These are phyloP conservation scores for Microtus ochrogaster DNA, from an alignment of 2,113 vertebrate genomes.

Conservation along the genomic window DNA sequence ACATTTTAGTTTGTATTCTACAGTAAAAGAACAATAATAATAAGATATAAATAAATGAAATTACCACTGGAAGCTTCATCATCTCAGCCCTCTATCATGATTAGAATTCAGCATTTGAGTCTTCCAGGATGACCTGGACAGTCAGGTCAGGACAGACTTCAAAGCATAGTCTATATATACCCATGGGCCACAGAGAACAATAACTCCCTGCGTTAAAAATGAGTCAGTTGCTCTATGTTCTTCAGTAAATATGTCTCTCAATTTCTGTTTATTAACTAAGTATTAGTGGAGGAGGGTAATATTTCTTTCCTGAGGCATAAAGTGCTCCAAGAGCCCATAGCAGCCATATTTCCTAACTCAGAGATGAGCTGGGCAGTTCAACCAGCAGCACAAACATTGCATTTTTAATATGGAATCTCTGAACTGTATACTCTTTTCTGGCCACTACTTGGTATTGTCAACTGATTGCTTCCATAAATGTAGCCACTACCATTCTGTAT, in stretches of 20 bases:
- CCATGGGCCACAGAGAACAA: not conserved
- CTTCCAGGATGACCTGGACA: not conserved
- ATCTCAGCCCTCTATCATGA: too few relatives aligned
- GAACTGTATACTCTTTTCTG: not conserved
- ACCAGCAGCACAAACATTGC: not conserved
- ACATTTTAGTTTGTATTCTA: not conserved
- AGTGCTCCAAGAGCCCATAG: not conserved
- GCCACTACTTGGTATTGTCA: not conserved
- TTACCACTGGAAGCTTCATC: not conserved
- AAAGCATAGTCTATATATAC: not conserved
- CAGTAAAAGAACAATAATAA: not conserved
- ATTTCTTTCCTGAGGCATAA: not conserved
- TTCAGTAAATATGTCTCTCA: not conserved
- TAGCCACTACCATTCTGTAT: not conserved
- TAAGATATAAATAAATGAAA: not conserved
- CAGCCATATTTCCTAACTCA: not conserved
- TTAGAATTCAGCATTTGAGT: not conserved
- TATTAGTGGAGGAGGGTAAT: not conserved
- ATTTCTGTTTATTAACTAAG: not conserved
- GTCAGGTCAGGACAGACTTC: not conserved
- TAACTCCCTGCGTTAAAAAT: not conserved
- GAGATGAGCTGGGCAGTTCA: not conserved
- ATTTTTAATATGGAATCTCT: not conserved
- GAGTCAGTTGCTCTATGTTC: not conserved
- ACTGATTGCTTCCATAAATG: conserved; percentile 26